Evolutionary conservation across 2,888 invertebrate genomes (phyloP).

Genomic region (Yponomeuta plumbellus): DNA sequence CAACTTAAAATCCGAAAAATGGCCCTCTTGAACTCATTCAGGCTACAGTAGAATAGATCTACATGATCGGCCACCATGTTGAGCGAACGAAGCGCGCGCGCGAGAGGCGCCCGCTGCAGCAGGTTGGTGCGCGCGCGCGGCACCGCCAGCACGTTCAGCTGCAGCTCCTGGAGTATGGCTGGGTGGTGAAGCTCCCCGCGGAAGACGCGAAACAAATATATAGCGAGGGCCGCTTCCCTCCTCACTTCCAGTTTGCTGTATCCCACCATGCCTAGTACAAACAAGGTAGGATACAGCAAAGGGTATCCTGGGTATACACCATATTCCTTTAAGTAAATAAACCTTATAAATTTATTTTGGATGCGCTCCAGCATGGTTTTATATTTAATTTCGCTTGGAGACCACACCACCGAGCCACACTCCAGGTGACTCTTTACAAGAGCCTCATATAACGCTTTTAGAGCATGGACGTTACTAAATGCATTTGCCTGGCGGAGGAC

Average conservation of each 20-base stretch:
- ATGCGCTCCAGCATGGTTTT: constrained; percentile 5
- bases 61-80: no score
- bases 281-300: constrained; percentile 5
- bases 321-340: neutral
- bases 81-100: no score
- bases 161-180: no score
- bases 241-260: neutral
- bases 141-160: no score
- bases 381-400: constrained; percentile 20
- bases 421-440: constrained; percentile 21
- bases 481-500: constrained; percentile 9
- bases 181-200: no score
- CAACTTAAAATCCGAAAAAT: no score
- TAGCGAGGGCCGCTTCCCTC: no score
- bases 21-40: no score
- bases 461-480: constrained; percentile 16
- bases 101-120: no score
- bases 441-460: constrained; percentile 19
- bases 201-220: no score
- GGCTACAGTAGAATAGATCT: no score
- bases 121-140: no score
- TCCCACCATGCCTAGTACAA: constrained; percentile 9
- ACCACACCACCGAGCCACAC: constrained; percentile 20
- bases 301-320: constrained; percentile 7
- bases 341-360: constrained; percentile 11